Base-by-base conservation (phyloP, 2,113 vertebrate genomes). In the Rhinolophus ferrumequinum region DNA sequence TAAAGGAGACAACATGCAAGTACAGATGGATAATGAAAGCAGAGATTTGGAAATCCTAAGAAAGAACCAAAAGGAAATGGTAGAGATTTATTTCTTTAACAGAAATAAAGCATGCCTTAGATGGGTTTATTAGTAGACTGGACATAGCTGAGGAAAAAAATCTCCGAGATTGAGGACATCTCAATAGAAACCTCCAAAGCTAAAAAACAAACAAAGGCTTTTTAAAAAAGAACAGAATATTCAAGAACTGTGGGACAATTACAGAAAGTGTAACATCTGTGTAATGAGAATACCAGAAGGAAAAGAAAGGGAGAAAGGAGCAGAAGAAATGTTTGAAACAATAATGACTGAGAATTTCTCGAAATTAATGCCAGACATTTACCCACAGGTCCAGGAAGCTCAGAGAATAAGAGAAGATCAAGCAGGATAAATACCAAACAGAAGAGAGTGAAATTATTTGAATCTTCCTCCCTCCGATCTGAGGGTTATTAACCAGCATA, bases 191-290 rank as follows among this genome's bases (percentile, higher is more conserved):
- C 15, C 56, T 22, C 35, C 33, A 81, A 92, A 95, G 54, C 35
- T 92, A 24, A 92, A 93, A 87, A 95, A 26, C 52, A 72, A 79
- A n/a, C 33, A 88, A 82, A 60, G 10, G 41, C 54, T 75, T 75
- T 44, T 28, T 16, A 28, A 60, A 15, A 80, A 15, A 80, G 38
- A 81, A 54, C 33, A 95, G 76, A 80, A 76, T 41, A 62, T 62
- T 21, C 41, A 95, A 91, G 26, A 52, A 44, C 64, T 79, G 4
- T 28, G 26, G 5, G 52, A 69, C 72, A 86, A 64, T 54, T 80
- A 80, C 28, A 44, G 72, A 95, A 90, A 7, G 44, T 3, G 0
- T 72, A 72, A n/a, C 11, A 85, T 52, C 66, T 13, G 1, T 72
- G 13, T 62, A 77, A 83, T 75, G 30, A 15, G 14, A 82, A 22